Conservation (phyloP, 2,113 vertebrate genomes). For the Actenoides hombroni region DNA sequence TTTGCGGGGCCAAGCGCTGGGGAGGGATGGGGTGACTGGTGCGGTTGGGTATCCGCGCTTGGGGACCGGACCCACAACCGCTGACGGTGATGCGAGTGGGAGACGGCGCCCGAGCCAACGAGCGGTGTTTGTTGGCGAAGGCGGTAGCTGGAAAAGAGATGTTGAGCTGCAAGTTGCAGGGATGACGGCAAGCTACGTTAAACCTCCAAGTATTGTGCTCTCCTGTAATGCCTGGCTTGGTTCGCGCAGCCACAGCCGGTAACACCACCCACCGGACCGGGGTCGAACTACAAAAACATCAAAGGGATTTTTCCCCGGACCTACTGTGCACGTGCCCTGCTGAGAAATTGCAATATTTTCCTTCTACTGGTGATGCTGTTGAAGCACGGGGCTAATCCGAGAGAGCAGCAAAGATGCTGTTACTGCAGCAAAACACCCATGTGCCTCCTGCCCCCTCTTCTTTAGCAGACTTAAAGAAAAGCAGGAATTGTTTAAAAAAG, state of each 20-base stretch:
- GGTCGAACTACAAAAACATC: not conserved
- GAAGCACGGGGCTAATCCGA: not conserved
- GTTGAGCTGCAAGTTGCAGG: not conserved
- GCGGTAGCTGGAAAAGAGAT: not conserved
- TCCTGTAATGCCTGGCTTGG: not conserved
- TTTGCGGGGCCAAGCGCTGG: not conserved
- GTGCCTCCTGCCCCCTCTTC: not conserved
- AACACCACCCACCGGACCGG: not conserved
- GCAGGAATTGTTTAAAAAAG: not conserved
- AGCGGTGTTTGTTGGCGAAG: not conserved
- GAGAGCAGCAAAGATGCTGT: not conserved
- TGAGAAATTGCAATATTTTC: not conserved
- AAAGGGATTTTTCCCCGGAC: not conserved
- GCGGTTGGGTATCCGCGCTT: not conserved
- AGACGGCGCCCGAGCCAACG: not conserved
- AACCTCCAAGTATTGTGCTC: not conserved
- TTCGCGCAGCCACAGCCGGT: not conserved
- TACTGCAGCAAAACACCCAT: not conserved
- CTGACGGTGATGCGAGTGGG: not conserved
- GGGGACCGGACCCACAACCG: not conserved
- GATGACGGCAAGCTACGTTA: not conserved
- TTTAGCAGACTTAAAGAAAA: not conserved
- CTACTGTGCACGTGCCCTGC: not conserved
- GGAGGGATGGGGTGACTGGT: not conserved
- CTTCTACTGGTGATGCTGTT: not conserved